Evolutionary conservation across 2,113 vertebrate genomes (phyloP), one percentile per base, ranked within the genome.

Genomic region (Bos taurus): DNA sequence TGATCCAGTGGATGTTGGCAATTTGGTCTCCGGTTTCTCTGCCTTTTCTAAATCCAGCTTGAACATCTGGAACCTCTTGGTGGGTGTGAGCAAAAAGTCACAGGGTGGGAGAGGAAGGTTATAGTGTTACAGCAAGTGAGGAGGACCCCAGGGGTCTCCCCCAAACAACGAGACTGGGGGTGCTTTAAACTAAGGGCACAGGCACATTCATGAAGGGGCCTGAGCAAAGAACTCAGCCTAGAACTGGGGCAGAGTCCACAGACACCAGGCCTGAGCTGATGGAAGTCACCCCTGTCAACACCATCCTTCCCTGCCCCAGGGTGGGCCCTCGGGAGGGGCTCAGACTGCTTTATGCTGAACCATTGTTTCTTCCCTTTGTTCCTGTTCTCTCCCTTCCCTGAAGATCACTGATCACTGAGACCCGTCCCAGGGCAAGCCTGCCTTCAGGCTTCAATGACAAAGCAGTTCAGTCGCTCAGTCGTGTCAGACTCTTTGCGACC

Each of bases 261-360:
- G 64, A 36, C 17, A 4, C 2, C 64, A 36, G 64, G 62, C 28
- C 16, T 21, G 67, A 5, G 67, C n/a, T 5, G n/a, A 12, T 0
- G 4, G 19, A 12, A 21, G 67, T 23, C 67, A 5, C 64, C 17
- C 15, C 3, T 4, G 33, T 1, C 64, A 19, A 9, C 64, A 10
- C 16, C 33, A 1, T 0, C 3, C 62, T 2, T 8, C 64, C 33
- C 64, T 19, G 59, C 17, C n/a, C 33, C 9, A 0, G 6, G 36
- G 12, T 6, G 30, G n/a, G 62, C 23, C 71, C 71, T 77, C 6
- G 40, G 23, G 71, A 77, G 23, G 71, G 5, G 12, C 71, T 77
- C 19, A 3, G 36, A 1, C 23, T 7, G 36, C 23, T 46, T 28
- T 7, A 7, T 0, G 14, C 40, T 7, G 78, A 48, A 9, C 36